phyloP scores from a whole-genome alignment of 2,113 vertebrate genomes.

The Protomyctophum bolini region DNA sequence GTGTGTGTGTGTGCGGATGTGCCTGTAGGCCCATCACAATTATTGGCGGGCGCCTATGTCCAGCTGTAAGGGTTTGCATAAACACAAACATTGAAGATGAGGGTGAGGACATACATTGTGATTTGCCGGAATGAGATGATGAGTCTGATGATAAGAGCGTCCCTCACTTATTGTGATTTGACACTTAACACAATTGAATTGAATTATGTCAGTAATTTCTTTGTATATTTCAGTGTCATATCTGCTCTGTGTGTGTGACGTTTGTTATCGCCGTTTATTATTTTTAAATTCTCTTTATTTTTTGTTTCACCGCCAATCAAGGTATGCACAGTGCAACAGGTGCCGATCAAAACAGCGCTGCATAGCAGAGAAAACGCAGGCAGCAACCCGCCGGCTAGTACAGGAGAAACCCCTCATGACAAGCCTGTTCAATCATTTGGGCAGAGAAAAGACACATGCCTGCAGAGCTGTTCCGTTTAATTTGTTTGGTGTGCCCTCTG shows the following conservation, averaged over 20 bases:
- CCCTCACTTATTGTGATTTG: too few relatives aligned
- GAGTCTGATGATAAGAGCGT: too few relatives aligned
- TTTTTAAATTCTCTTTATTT: not conserved
- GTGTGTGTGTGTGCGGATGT: conserved; percentile 10
- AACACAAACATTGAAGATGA: too few relatives aligned
- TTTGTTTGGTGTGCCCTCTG: not conserved
- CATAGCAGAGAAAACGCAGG: not conserved
- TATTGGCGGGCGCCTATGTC: too few relatives aligned
- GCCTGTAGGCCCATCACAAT: not conserved
- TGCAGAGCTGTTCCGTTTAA: not conserved
- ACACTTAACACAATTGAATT: too few relatives aligned
- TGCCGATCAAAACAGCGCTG: conserved; percentile 7
- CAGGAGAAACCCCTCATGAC: not conserved
- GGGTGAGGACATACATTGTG: too few relatives aligned
- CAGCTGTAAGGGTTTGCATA: too few relatives aligned
- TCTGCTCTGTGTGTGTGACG: not conserved
- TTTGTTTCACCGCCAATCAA: conserved; percentile 28
- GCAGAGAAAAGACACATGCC: not conserved
- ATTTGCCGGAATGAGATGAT: too few relatives aligned
- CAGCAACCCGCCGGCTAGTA: conserved; percentile 2
- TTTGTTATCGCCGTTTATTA: not conserved
- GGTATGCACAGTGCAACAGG: conserved; percentile 22
- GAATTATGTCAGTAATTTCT: too few relatives aligned
- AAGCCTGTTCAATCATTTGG: not conserved
- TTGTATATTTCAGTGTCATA: too few relatives aligned